These are phyloP conservation scores for Numenius phaeopus DNA, from an alignment of 2,797 vertebrate genomes.

Conservation along the genomic window DNA sequence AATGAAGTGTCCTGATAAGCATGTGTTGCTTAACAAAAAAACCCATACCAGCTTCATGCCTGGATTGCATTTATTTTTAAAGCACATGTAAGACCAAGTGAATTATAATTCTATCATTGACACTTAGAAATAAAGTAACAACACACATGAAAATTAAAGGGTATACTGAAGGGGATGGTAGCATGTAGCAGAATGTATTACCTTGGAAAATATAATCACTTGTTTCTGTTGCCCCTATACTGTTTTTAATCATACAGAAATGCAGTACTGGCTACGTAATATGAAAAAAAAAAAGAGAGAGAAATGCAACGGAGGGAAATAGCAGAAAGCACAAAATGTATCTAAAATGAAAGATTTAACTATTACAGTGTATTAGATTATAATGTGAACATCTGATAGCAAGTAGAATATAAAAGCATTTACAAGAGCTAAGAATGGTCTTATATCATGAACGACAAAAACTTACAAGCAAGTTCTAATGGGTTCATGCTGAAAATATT, in stretches of 20 bases:
- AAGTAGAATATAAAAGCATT: background rate
- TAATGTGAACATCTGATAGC: background rate
- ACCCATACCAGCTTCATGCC: background rate
- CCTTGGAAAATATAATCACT: background rate
- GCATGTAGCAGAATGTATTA: background rate
- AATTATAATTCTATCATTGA: background rate
- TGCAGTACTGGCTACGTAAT: background rate
- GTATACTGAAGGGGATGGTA: background rate
- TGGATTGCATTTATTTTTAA: background rate
- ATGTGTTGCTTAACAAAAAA: background rate
- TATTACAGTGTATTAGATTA: background rate
- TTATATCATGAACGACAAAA: background rate
- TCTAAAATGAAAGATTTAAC: background rate
- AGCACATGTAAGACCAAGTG: background rate
- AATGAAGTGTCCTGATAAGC: conserved; percentile 4
- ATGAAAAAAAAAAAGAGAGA: background rate
- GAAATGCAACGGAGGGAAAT: background rate
- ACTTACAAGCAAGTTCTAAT: background rate
- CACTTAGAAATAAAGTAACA: background rate
- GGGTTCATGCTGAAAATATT: background rate
- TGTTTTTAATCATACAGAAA: background rate
- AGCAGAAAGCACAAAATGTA: background rate
- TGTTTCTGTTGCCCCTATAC: background rate
- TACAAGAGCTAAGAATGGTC: background rate
- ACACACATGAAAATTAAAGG: background rate